Evolutionary conservation across 2,888 invertebrate species (phyloP), one percentile per base, ranked within the genome.

Genomic region (Phyllotreta striolata): DNA sequence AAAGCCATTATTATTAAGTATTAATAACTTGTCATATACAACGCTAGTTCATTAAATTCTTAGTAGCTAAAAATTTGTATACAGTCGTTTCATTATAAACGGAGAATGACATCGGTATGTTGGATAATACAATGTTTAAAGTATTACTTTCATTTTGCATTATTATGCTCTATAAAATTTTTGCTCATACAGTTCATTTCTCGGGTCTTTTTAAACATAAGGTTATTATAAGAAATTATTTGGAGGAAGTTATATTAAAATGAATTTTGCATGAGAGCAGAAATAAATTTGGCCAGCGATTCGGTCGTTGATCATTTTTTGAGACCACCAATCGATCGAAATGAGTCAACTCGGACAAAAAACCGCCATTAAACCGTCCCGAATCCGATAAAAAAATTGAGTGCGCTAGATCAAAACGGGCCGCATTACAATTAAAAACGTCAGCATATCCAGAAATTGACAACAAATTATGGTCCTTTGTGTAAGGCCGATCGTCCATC

Each of bases 381-480:
- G 43, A 35, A 62, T 40, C 35, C 62, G 49, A 64, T 55, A 67
- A 66, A 69, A 24, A 65, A 69, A 62, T 57, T 46, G 52, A 58
- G 56, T 52, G 49, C 49, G 64, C 59, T 67, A 74, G 71, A 77
- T 76, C 75, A 76, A 76, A 76, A 70, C 70, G 67, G 69, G 70
- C 77, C 78, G 77, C 77, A 74, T 68, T 71, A 74, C 79, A 79
- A 79, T 81, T 81, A 80, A 76, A 77, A 76, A 77, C 78, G 78
- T 80, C 79, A 77, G 79, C 79, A 80, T 80, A 79, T 80, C 79
- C 79, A 79, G 80, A 80, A 80, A 82, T 82, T 78, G 81, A 80
- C 80, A 82, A 81, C 82, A 82, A 81, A 82, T 82, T 81, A 82
- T 81, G 80, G 79, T 77, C 79, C 80, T 82, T 82, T 82, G 81